These are phyloP conservation scores for Notoglanidium macrostoma DNA, from an alignment of 2,797 vertebrate genomes.

Conservation along the genomic window DNA sequence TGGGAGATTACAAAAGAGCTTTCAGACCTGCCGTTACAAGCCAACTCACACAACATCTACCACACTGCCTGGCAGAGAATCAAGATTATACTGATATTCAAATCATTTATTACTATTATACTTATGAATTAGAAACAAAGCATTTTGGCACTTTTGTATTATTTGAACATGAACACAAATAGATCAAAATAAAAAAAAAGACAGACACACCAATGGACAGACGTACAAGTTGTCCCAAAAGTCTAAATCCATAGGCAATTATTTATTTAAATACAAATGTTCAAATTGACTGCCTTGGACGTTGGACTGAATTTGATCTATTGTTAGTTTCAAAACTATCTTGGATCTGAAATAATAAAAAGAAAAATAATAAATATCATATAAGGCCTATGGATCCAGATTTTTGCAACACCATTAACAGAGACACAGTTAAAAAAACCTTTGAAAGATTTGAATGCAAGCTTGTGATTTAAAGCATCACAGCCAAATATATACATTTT, in stretches of 20 bases:
- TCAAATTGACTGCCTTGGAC: too few relatives aligned
- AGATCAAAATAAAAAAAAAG: not conserved
- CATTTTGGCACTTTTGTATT: not conserved
- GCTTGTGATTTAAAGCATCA: too few relatives aligned
- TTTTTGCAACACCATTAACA: too few relatives aligned
- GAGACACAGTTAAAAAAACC: too few relatives aligned
- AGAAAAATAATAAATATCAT: too few relatives aligned
- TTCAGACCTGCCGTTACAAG: slow-evolving; percentile 7
- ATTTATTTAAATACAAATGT: too few relatives aligned
- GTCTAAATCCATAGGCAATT: too few relatives aligned
- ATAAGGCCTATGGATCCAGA: too few relatives aligned
- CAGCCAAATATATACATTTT: not conserved
- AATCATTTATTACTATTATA: not conserved
- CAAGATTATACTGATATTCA: not conserved
- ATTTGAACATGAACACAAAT: not conserved
- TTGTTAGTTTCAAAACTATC: too few relatives aligned
- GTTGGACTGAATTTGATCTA: too few relatives aligned
- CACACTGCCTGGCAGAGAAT: not conserved
- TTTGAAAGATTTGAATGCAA: too few relatives aligned
- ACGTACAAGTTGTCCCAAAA: not conserved
- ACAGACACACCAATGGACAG: not conserved
- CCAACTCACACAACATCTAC: not conserved
- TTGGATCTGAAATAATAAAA: too few relatives aligned
- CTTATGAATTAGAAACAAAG: not conserved
- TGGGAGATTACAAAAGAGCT: not conserved